Conservation (phyloP, 2,888 invertebrate species). For the Eupithecia pulchellata region DNA sequence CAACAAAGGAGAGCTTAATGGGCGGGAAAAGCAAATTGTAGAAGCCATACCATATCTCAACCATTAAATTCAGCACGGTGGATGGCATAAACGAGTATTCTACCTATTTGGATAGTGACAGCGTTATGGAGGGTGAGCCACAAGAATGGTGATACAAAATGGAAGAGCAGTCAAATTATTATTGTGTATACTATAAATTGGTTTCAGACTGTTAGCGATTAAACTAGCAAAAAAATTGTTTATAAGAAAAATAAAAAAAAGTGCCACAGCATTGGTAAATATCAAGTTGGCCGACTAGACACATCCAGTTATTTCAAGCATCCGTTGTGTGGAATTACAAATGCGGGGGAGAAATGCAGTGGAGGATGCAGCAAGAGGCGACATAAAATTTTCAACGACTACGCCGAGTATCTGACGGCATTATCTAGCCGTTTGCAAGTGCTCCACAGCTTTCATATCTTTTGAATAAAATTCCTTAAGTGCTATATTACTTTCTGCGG, state of each 20-base stretch:
- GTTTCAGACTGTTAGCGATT: background rate
- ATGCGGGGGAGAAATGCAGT: constrained; percentile 62
- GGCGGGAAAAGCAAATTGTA: constrained; percentile 25
- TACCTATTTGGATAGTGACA: constrained; percentile 54
- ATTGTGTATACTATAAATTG: background rate
- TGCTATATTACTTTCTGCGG: constrained; percentile 49
- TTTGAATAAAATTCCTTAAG: constrained; percentile 76
- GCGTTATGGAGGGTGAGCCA: constrained; percentile 52
- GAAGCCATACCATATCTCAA: constrained; percentile 26
- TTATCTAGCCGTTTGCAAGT: constrained; percentile 81
- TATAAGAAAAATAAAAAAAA: background rate
- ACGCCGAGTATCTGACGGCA: constrained; percentile 77
- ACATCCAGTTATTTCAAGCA: constrained; percentile 26
- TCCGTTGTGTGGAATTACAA: constrained; percentile 58
- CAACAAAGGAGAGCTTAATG: constrained; percentile 22
- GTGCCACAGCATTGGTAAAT: background rate
- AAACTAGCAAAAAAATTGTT: background rate
- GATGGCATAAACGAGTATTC: constrained; percentile 35
- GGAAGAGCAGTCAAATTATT: constrained; percentile 14
- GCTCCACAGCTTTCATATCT: constrained; percentile 74
- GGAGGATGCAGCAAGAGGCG: constrained; percentile 75
- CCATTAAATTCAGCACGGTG: constrained; percentile 35
- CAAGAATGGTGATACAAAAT: constrained; percentile 11
- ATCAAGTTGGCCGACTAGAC: background rate
- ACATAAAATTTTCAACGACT: constrained; percentile 83